Conservation (phyloP, 1,140 invertebrate species). For the Drosophila obscura region DNA sequence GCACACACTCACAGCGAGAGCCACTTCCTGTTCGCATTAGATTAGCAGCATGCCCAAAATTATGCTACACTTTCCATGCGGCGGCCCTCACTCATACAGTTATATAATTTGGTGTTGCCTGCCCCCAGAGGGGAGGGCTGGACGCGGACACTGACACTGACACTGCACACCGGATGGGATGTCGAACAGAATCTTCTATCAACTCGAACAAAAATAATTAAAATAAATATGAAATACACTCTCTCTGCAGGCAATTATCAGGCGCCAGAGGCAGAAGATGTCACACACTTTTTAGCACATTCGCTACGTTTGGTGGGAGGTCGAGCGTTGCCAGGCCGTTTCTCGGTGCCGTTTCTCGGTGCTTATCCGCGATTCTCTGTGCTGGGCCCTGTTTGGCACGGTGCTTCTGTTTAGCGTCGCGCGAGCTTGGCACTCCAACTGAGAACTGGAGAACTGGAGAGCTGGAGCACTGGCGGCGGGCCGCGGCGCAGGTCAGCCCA, state of each 20-base stretch:
- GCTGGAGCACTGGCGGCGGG: slow-evolving; percentile 35
- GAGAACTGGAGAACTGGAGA: slow-evolving; percentile 58
- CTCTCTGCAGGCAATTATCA: background rate
- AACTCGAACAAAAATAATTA: slow-evolving; percentile 20
- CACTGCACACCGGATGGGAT: background rate
- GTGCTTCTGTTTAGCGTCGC: slow-evolving; percentile 39
- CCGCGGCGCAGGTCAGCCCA: slow-evolving; percentile 32
- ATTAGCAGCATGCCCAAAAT: slow-evolving; percentile 65
- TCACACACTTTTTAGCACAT: slow-evolving; percentile 58
- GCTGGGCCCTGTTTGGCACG: background rate
- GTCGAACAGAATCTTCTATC: background rate
- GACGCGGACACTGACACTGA: slow-evolving; percentile 9
- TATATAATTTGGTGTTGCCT: slow-evolving; percentile 72
- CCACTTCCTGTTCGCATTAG: slow-evolving; percentile 55
- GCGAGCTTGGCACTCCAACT: slow-evolving; percentile 76
- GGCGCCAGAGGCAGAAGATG: background rate
- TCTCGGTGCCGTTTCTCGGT: slow-evolving; percentile 39
- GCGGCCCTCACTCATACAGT: slow-evolving; percentile 39
- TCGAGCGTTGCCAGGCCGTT: slow-evolving; percentile 68
- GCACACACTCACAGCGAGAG: background rate
- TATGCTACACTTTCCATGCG: slow-evolving; percentile 59
- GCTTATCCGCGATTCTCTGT: background rate
- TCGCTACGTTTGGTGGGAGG: slow-evolving; percentile 29
- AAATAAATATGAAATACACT: background rate
- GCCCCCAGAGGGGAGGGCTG: slow-evolving; percentile 22